These are phyloP conservation scores for Tipula vernalis DNA, from an alignment of 2,888 invertebrate genomes.

Conservation along the genomic window DNA sequence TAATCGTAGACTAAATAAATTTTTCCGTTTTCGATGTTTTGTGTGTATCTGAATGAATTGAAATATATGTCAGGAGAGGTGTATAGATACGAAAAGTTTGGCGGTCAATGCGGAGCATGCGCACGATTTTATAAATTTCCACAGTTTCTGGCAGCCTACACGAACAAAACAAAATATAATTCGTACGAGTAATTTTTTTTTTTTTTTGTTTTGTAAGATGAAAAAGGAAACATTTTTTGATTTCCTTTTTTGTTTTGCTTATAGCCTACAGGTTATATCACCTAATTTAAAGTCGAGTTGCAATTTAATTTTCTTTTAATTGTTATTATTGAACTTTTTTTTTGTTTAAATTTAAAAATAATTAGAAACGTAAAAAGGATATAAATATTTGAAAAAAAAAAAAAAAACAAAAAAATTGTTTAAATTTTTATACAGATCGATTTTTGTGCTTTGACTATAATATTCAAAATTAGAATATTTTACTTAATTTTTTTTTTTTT, in stretches of 20 bases:
- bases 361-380: background rate
- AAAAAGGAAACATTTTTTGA: background rate
- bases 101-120: background rate
- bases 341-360: background rate
- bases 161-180: background rate
- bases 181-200: background rate
- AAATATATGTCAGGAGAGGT: background rate
- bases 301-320: background rate
- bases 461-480: background rate
- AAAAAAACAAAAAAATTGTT: too few species aligned
- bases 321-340: background rate
- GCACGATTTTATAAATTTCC: background rate
- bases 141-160: background rate
- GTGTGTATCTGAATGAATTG: background rate
- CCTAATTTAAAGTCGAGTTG: constrained; percentile 4
- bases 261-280: background rate
- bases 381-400: too few species aligned
- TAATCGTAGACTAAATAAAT: background rate
- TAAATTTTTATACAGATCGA: background rate
- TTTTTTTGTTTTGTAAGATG: background rate
- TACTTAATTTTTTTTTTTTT: background rate
- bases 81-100: background rate
- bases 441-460: background rate
- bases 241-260: background rate
- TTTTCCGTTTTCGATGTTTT: background rate